These are phyloP conservation scores for Microctonus brassicae DNA, from an alignment of 2,888 invertebrate genomes.

Conservation along the genomic window DNA sequence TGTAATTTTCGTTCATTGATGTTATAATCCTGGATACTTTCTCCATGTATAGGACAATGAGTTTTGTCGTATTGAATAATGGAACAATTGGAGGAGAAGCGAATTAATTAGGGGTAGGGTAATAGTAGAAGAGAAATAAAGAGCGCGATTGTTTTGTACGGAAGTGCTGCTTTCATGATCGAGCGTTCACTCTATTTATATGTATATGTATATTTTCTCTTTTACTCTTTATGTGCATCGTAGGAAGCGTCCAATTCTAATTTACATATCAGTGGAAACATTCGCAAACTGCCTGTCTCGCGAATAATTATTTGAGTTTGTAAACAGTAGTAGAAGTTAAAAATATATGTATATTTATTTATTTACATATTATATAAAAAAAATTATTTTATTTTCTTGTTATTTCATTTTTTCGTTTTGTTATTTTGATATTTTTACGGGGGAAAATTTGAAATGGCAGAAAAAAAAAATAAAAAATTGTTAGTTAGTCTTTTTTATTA, in stretches of 20 bases:
- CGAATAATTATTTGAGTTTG: background rate
- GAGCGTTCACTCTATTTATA: background rate
- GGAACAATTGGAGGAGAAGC: background rate
- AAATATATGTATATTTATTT: too few relatives aligned
- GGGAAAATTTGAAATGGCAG: too few relatives aligned
- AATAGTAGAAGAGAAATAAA: background rate
- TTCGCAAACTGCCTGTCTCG: background rate
- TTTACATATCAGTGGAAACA: background rate
- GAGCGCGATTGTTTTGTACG: background rate
- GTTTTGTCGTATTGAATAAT: background rate
- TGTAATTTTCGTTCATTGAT: background rate
- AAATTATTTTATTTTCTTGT: too few relatives aligned
- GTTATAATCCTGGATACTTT: background rate
- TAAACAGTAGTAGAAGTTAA: background rate
- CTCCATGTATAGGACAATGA: too few relatives aligned
- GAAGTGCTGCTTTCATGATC: background rate
- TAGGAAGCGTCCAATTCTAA: background rate
- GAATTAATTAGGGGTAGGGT: background rate
- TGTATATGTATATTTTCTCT: background rate
- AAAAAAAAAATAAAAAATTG: too few relatives aligned
- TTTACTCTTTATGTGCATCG: background rate
- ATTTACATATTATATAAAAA: too few relatives aligned
- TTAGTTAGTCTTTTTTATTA: too few relatives aligned
- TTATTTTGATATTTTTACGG: too few relatives aligned
- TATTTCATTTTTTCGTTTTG: too few relatives aligned